These are phyloP conservation scores for Drosophila merina DNA, from an alignment of 2,888 invertebrate genomes.

Conservation along the genomic window DNA sequence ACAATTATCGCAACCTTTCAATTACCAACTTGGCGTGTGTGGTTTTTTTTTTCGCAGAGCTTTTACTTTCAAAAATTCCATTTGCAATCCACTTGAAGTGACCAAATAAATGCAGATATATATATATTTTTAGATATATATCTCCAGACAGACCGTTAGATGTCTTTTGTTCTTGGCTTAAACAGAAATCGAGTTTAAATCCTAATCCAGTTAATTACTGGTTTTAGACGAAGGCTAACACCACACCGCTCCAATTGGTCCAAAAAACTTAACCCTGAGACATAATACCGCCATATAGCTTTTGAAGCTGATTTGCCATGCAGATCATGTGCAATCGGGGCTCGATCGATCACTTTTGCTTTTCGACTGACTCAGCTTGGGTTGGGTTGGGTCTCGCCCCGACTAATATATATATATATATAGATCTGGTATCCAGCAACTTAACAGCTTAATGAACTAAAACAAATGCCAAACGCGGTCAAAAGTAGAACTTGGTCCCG, in stretches of 20 bases:
- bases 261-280: slow-evolving; percentile 53
- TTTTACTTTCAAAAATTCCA: slow-evolving; percentile 76
- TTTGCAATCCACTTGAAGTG: slow-evolving; percentile 15
- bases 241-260: slow-evolving; percentile 48
- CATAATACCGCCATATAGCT: background rate
- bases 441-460: slow-evolving; percentile 34
- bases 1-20: slow-evolving; percentile 57
- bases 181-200: slow-evolving; percentile 11
- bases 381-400: background rate
- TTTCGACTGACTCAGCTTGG: slow-evolving; percentile 54
- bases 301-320: slow-evolving; percentile 57
- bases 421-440: slow-evolving; percentile 7
- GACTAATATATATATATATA: slow-evolving; percentile 1
- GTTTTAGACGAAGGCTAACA: slow-evolving; percentile 59
- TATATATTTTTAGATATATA: no score
- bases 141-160: slow-evolving; percentile 5
- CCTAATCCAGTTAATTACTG: slow-evolving; percentile 53
- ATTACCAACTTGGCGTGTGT: slow-evolving; percentile 33
- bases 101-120: background rate
- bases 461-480: slow-evolving; percentile 52
- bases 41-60: slow-evolving; percentile 41
- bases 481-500: slow-evolving; percentile 58
- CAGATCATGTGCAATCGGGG: slow-evolving; percentile 45
- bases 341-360: slow-evolving; percentile 59
- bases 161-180: slow-evolving; percentile 46